phyloP scores from a whole-genome alignment of 1,140 invertebrate genomes.

The Pogonomyrmex barbatus region DNA sequence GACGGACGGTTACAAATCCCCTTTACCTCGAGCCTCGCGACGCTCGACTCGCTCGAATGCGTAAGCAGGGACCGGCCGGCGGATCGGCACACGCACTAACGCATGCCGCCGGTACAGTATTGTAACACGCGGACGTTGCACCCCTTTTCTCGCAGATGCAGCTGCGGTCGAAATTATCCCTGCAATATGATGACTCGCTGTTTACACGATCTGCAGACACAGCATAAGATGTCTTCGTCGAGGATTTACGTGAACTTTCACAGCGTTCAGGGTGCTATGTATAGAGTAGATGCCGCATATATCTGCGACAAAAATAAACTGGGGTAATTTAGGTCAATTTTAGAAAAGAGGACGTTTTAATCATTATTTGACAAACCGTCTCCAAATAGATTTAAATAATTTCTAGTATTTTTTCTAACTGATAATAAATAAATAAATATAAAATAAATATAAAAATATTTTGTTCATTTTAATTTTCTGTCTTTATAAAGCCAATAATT shows the following conservation, averaged over 20 bases:
- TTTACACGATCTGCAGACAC: background rate
- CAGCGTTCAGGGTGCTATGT: background rate
- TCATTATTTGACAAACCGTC: background rate
- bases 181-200: no score
- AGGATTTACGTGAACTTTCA: background rate
- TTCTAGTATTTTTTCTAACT: background rate
- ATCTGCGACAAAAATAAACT: background rate
- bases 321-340: background rate
- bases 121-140: background rate
- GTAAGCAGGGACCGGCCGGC: background rate
- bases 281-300: background rate
- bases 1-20: constrained; percentile 67
- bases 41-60: background rate
- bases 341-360: background rate
- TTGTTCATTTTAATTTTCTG: constrained; percentile 7
- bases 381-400: background rate
- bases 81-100: background rate
- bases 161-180: background rate
- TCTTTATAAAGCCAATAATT: background rate
- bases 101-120: constrained; percentile 12
- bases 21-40: constrained; percentile 34
- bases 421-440: background rate
- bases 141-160: background rate
- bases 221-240: background rate
- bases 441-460: background rate